These are phyloP conservation scores for Apamea monoglypha DNA, from an alignment of 2,888 invertebrate genomes.

Conservation along the genomic window DNA sequence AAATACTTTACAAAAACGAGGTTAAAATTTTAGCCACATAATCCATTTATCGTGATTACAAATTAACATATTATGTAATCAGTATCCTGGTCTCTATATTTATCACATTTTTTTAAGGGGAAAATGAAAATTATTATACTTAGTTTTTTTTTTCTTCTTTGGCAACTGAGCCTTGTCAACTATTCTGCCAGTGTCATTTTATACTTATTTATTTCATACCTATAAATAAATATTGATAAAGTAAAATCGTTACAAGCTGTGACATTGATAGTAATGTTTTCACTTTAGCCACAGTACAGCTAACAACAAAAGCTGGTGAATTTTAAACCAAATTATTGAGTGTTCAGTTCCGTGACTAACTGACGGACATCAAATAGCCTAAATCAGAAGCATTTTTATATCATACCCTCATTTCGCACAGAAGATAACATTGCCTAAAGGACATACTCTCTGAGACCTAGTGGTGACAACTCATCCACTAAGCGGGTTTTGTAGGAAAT, in stretches of 20 bases:
- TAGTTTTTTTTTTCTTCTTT: too few species aligned
- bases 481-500: neutral
- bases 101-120: neutral
- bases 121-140: too few species aligned
- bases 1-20: neutral
- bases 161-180: too few species aligned
- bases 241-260: neutral
- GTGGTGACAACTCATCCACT: neutral
- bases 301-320: neutral
- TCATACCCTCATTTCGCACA: neutral
- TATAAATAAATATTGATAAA: conserved; percentile 15
- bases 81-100: conserved; percentile 12
- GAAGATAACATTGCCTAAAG: neutral
- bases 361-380: too few species aligned
- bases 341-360: neutral
- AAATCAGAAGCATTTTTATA: neutral
- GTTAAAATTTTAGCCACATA: neutral
- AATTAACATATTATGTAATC: neutral
- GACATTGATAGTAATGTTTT: too few species aligned
- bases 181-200: too few species aligned
- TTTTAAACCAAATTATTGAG: too few species aligned
- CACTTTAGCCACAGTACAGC: neutral
- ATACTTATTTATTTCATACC: too few species aligned
- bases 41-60: neutral
- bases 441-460: neutral